These are phyloP conservation scores for Sitta europaea DNA, from an alignment of 2,113 vertebrate species.

Conservation along the genomic window DNA sequence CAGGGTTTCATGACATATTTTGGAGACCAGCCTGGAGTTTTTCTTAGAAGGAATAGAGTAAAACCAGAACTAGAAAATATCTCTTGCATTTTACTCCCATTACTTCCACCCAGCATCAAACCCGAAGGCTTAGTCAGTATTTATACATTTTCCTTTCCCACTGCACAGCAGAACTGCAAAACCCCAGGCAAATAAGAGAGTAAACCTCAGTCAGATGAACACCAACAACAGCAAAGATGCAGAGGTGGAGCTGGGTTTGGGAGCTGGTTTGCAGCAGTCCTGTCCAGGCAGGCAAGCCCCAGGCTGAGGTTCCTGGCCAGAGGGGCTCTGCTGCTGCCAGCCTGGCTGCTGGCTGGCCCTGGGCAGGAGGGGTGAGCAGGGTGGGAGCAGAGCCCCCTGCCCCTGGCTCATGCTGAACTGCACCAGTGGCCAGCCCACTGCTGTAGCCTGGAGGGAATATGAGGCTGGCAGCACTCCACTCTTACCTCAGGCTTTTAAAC, in stretches of 20 bases:
- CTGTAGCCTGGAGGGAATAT: neutral
- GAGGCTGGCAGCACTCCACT: neutral
- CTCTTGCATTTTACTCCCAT: neutral
- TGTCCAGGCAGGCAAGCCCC: neutral
- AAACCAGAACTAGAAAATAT: neutral
- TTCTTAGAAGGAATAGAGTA: neutral
- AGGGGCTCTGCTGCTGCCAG: neutral
- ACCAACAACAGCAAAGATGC: neutral
- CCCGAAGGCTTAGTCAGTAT: neutral
- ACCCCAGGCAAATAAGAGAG: neutral
- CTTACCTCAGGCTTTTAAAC: neutral
- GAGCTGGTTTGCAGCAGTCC: neutral
- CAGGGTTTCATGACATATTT: neutral
- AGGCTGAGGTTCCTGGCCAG: neutral
- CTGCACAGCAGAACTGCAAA: neutral
- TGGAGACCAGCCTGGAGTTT: neutral
- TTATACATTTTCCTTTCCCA: neutral
- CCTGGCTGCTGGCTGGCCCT: neutral
- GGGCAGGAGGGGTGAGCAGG: neutral
- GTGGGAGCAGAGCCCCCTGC: neutral
- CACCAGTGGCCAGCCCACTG: neutral
- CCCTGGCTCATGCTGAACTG: fast-evolving
- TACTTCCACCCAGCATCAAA: neutral
- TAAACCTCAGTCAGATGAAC: neutral
- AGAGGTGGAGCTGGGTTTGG: neutral